Evolutionary conservation across 1,140 invertebrate genomes (phyloP), one percentile per base, ranked within the genome.

Genomic region (Magallana angulata): DNA sequence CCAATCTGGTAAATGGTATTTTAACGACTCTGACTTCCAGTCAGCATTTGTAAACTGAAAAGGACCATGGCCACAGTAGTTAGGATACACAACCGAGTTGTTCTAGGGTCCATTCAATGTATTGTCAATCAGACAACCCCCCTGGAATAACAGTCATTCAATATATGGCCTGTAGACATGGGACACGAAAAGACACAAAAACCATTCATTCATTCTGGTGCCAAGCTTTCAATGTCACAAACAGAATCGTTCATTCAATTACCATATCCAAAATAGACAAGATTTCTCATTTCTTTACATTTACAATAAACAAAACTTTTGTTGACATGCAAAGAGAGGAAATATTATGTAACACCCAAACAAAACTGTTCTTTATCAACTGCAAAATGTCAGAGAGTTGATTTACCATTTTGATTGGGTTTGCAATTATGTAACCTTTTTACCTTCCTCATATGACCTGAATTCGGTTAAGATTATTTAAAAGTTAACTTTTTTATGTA

Each of bases 281-380:
- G 60, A 64, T 64, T 18, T 64, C 16, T 18, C 16, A 48, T 76
- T 76, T 30, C 8, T 18, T 11, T 76, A 76, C 36, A 30, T 76
- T 76, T 9, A 76, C 68, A 76, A 76, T 76, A 76, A 76, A 76
- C 68, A 76, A 76, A 76, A 76, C 68, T 76, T 76, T 30, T 76
- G 30, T 11, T 76, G 68, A 76, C 68, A 76, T 76, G 68, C 68
- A 36, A 76, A 30, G 68, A 76, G 68, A 76, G 36, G 36, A 76
- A 76, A 76, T 76, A 76, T 76, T 76, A 76, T 76, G 68, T 30
- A 76, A 76, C 36, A 24, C 30, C 1, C 14, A 76, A 24, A 76
- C 24, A 76, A 76, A 76, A 9, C 4, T 8, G 18, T 30, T 76
- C 36, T 24, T 76, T 76, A 11, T 30, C 36, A 6, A 11, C 24